Evolutionary conservation across 2,888 invertebrate genomes (phyloP).

Genomic region (Nemurella pictetii): DNA sequence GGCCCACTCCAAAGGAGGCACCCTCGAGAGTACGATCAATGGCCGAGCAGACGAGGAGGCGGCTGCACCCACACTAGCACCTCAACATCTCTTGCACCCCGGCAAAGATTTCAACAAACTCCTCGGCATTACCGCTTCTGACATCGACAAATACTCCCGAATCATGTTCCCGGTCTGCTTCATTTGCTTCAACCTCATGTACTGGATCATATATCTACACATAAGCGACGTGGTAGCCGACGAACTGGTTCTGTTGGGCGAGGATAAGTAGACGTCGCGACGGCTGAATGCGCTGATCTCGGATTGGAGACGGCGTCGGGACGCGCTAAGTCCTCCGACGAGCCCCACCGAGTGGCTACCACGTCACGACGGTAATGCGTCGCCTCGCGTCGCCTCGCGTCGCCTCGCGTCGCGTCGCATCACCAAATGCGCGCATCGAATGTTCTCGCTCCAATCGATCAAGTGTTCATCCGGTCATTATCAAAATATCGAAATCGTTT

Average conservation of each 20-base stretch:
- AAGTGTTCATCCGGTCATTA: not conserved
- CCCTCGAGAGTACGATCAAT: constrained; percentile 88
- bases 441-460: not conserved
- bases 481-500: no score
- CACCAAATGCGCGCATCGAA: not conserved
- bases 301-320: not conserved
- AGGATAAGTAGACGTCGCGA: constrained; percentile 58
- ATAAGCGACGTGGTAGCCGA: constrained; percentile 95
- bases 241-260: constrained; percentile 81
- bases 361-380: not conserved
- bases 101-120: constrained; percentile 87
- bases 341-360: constrained; percentile 20
- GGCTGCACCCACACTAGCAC: constrained; percentile 63
- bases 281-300: not conserved
- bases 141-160: constrained; percentile 98
- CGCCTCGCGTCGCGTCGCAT: not conserved
- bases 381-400: not conserved
- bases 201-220: constrained; percentile 96
- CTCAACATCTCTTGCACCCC: constrained; percentile 78
- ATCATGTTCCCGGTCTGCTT: constrained; percentile 98
- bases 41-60: constrained; percentile 69
- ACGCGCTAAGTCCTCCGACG: constrained; percentile 5
- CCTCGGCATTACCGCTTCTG: constrained; percentile 89
- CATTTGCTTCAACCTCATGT: constrained; percentile 98
- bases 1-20: constrained; percentile 90